Evolutionary conservation across 2,797 vertebrate genomes (phyloP), one percentile per base, ranked within the genome.

Genomic region (Streptopelia turtur): DNA sequence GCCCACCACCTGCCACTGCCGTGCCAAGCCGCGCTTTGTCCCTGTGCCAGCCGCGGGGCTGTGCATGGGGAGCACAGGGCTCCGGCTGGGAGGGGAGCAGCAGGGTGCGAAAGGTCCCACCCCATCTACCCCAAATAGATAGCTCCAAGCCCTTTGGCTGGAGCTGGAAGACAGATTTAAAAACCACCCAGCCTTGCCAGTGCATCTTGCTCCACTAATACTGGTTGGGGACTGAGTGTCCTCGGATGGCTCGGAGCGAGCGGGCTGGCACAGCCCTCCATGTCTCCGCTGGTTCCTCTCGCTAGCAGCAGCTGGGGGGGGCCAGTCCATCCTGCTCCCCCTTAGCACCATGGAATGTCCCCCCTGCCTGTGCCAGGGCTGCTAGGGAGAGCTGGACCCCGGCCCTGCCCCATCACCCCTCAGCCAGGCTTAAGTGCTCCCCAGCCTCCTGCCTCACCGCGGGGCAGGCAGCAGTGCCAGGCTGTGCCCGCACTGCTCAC

Each of bases 111-210:
- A 89, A 53, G 68, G 17, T 87, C 61, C 89, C 84, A 74, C 60
- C 74, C 87, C 66, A 39, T 45, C 71, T 90, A 75, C 87, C 85
- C 91, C 30, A 4, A 71, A 85, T 52, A 2, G 5, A 92, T 53
- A 94, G 65, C 93, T 94, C 90, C 87, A 53, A 65, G 52, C 53
- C 57, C 31, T 64, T 68, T 35, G 91, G 83, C 89, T 90, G 76
- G 80, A 95, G 69, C 85, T 90, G 95, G 96, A 96, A 96, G 96
- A 96, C 96, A 91, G 64, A 87, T 88, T 91, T 80, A 57, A 88
- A 43, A 43, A 86, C 72, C 0, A 4, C 87, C 50, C 2, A 2
- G 80, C 70, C 41, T 94, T 87, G 85, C 94, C 85, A 81, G 94
- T 75, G 80, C 76, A 79, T 88, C 92, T 90, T 79, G 65, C 95